Base-by-base conservation (phyloP, 2,888 invertebrate genomes). In the Clunio marinus region DNA sequence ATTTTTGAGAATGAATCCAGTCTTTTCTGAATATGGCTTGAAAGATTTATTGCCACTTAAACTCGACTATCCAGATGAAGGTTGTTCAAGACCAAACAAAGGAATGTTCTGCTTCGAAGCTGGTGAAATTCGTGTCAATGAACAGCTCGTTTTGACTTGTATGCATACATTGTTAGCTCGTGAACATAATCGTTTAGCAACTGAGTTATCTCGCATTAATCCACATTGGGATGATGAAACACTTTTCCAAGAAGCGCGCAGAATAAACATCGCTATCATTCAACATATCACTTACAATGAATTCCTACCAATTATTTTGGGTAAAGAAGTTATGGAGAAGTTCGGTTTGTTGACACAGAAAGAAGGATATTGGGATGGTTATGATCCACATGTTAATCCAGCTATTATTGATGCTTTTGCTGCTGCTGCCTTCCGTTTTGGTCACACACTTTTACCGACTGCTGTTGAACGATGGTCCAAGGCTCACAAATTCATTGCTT, bases 171-270 rank as follows among this genome's bases (percentile, higher is more conserved):
- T 94, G 35, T 87, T 93, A 88, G 91, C 94, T 0, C 82, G 94
- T 69, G 93, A 96, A 76, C 96, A 96, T 77, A 96, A 96, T 79
- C 83, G 92, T 70, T 79, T 93, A 0, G 94, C 95, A 0, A 84
- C 83, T 65, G 87, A 81, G 4, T 78, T 96, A 41, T 84, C 87
- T 0, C 84, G 84, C 62, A 84, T 95, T 3, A 95, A 96, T 80
- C 92, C 92, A 0, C 93, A 92, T 76, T 95, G 94, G 95, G 91
- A 93, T 74, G 95, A 95, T 74, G 95, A 95, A 79, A 93, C 89
- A 0, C 78, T 94, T 0, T 95, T 88, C 82, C 94, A 94, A 80
- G 93, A 93, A 80, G 81, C 92, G 0, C 83, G 93, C 71, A 83
- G 93, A 66, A 91, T 94, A 73, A 88, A 88, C 72, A 88, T 93